These are phyloP conservation scores for Scomber scombrus DNA, from an alignment of 2,113 vertebrate genomes.

Conservation along the genomic window DNA sequence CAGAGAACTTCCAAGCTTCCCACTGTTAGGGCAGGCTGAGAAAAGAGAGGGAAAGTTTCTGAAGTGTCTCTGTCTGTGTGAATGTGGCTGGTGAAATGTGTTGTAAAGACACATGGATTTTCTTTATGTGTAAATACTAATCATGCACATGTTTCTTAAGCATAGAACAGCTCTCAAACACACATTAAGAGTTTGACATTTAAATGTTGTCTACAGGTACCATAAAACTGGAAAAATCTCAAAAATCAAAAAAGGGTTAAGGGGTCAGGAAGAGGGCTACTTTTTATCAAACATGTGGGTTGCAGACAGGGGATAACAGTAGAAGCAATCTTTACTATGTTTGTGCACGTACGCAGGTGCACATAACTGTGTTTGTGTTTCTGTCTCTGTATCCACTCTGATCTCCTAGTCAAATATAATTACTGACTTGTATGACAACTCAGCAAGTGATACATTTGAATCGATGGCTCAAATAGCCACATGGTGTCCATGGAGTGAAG, in stretches of 20 bases:
- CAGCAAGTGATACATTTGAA: constrained; percentile 41
- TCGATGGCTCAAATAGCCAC: constrained; percentile 32
- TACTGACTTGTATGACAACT: constrained; percentile 37
- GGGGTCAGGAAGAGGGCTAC: background rate
- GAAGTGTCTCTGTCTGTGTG: constrained; percentile 53
- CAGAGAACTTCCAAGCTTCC: constrained; percentile 82
- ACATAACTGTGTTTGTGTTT: constrained; percentile 27
- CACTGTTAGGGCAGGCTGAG: constrained; percentile 77
- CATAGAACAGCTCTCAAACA: background rate
- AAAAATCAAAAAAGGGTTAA: background rate
- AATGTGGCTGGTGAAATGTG: constrained; percentile 33
- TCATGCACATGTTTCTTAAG: background rate
- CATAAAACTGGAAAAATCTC: background rate
- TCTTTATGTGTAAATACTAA: constrained; percentile 42
- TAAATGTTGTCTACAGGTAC: background rate
- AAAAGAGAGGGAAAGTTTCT: constrained; percentile 68
- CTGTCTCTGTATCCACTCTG: constrained; percentile 40
- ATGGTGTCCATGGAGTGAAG: constrained; percentile 24
- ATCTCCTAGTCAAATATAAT: constrained; percentile 66
- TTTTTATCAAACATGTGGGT: constrained; percentile 2
- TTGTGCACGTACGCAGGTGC: constrained; percentile 10
- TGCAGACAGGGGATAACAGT: background rate
- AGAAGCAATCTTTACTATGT: background rate
- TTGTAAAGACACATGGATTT: constrained; percentile 19
- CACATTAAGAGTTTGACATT: background rate